Evolutionary conservation across 1,140 invertebrate species (phyloP), one percentile per base, ranked within the genome.

Genomic region (Microplitis demolitor): DNA sequence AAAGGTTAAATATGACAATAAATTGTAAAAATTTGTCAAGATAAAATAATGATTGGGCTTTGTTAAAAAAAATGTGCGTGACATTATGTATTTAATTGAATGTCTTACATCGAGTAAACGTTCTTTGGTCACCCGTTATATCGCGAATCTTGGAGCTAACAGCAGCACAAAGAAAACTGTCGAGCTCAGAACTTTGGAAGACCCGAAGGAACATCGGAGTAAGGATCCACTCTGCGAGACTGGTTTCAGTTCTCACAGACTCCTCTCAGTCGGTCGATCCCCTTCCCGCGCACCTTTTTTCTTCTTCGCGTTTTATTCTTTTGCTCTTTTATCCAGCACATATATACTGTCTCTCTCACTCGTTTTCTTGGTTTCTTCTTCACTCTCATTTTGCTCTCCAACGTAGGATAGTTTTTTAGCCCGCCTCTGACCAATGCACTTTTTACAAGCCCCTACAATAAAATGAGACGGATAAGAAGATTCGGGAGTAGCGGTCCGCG

Each of bases 221-320:
- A 71, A 72, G 74, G 72, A 73, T 69, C 67, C 53, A 72, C 71
- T 76, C 74, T 67, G 62, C 69, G 66, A 66, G 76, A 77, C 76
- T 75, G 76, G 76, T 77, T 77, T 76, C 72, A 74, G 76, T 77
- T 77, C 76, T 77, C 76, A 77, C 76, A 77, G 76, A 63, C 72
- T 74, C 63, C 64, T 66, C 39, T 45, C 5, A 45, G 39, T 45
- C 39, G 39, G 39, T 6, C 66, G 66, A 53, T 58, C 58, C 54
- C 66, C 16, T 67, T 39, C 51, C 60, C 66, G n/a, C 54, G n/a
- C 53, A 31, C 62, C n/a, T 33, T 64, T 66, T 50, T 39, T 37
- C 53, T 16, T 54, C 13, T 35, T 24, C 51, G 54, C 16, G 8
- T 58, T 31, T 58, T 58, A 58, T 31, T 58, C 24, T 69, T 16